phyloP scores from a whole-genome alignment of 2,888 invertebrate species.

The Hecatera dysodea region DNA sequence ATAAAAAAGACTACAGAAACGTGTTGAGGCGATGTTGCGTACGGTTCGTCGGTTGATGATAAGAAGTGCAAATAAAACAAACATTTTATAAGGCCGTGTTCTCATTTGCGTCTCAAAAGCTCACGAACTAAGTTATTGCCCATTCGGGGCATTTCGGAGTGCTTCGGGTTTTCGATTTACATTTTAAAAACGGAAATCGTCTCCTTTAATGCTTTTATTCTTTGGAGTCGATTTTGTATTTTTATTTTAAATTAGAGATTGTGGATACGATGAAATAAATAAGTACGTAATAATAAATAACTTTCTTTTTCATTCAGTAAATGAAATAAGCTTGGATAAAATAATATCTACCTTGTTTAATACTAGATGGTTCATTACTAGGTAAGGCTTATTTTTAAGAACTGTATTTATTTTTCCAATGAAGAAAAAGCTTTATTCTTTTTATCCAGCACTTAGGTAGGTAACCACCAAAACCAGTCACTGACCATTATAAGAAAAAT shows the following conservation, averaged over 20 bases:
- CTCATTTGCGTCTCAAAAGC: constrained; percentile 47
- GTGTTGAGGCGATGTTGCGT: constrained; percentile 14
- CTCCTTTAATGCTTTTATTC: constrained; percentile 38
- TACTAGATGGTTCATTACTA: no score
- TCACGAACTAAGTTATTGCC: constrained; percentile 43
- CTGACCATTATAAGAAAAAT: background rate
- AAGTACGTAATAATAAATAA: no score
- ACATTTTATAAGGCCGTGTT: constrained; percentile 50
- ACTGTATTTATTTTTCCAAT: background rate
- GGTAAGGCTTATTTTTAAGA: no score
- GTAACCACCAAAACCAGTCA: no score
- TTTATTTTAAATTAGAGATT: constrained; percentile 21
- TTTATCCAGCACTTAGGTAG: background rate
- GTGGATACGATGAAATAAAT: constrained; percentile 4
- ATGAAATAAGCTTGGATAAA: background rate
- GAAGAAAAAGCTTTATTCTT: background rate
- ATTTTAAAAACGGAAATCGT: constrained; percentile 63
- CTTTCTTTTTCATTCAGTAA: background rate
- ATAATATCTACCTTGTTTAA: no score
- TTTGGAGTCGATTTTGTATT: constrained; percentile 48
- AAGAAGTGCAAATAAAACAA: constrained; percentile 50
- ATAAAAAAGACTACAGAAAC: constrained; percentile 29
- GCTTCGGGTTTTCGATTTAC: constrained; percentile 57
- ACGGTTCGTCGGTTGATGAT: constrained; percentile 39
- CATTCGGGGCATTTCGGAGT: constrained; percentile 19